These are phyloP conservation scores for Gracilinanus agilis DNA, from an alignment of 2,113 vertebrate species.

Conservation along the genomic window DNA sequence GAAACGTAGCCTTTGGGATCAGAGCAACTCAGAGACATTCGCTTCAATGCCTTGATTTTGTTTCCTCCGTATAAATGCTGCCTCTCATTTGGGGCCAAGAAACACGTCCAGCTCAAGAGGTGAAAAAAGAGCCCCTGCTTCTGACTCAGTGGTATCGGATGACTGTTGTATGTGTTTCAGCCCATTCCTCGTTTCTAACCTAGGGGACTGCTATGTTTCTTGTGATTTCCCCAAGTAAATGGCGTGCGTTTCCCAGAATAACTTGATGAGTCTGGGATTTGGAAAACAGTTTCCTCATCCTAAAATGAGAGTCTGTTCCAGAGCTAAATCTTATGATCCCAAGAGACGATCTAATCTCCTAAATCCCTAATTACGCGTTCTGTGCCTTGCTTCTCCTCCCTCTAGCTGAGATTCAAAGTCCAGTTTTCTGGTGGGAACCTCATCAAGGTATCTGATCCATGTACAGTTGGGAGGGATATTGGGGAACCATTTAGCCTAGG, in stretches of 20 bases:
- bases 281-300: conserved; percentile 13
- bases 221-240: conserved; percentile 48
- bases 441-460: neutral
- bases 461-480: neutral
- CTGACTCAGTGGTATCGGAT: neutral
- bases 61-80: neutral
- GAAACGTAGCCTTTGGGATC: neutral
- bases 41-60: neutral
- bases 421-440: neutral
- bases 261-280: conserved; percentile 28
- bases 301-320: neutral
- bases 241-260: conserved; percentile 16
- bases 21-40: conserved; percentile 25
- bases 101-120: neutral
- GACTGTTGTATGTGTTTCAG: neutral
- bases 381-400: conserved; percentile 15
- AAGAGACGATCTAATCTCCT: neutral
- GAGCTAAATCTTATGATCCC: neutral
- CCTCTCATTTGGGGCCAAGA: neutral
- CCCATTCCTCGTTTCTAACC: conserved; percentile 18
- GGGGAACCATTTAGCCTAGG: neutral
- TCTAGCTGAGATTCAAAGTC: neutral
- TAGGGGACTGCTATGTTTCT: neutral
- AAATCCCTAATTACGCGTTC: conserved; percentile 45
- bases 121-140: neutral